These are phyloP conservation scores for Gadus chalcogrammus DNA, from an alignment of 2,113 vertebrate genomes.

Conservation along the genomic window DNA sequence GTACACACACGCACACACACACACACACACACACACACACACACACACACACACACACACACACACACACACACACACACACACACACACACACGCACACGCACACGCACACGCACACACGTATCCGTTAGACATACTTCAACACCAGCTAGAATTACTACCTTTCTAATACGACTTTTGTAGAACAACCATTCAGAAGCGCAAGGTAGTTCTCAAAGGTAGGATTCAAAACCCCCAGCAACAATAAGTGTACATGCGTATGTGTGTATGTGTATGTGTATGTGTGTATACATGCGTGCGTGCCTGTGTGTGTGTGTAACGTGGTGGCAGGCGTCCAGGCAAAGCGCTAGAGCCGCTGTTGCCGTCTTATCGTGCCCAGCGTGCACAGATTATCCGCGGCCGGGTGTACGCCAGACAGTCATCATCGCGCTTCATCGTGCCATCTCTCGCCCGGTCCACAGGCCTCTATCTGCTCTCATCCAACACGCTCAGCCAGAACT, in stretches of 20 bases:
- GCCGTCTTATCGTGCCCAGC: too few species aligned
- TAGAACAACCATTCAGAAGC: too few species aligned
- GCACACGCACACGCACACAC: neutral
- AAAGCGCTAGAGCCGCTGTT: neutral
- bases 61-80: neutral
- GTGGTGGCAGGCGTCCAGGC: neutral
- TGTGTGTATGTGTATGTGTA: neutral
- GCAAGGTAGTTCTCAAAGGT: too few species aligned
- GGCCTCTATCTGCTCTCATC: neutral
- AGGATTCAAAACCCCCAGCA: too few species aligned
- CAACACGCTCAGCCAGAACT: neutral
- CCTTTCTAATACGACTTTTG: too few species aligned
- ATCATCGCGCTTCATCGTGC: too few species aligned
- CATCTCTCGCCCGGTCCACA: neutral
- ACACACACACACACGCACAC: neutral
- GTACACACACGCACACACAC: neutral
- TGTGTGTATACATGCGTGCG: constrained; percentile 1
- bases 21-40: neutral
- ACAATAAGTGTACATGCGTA: neutral
- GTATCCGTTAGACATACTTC: neutral
- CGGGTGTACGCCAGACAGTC: too few species aligned
- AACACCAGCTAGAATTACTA: neutral
- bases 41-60: neutral
- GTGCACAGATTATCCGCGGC: too few species aligned
- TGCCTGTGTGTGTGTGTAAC: neutral